Conservation (phyloP, 2,888 invertebrate species). For the Unio pictorum region DNA sequence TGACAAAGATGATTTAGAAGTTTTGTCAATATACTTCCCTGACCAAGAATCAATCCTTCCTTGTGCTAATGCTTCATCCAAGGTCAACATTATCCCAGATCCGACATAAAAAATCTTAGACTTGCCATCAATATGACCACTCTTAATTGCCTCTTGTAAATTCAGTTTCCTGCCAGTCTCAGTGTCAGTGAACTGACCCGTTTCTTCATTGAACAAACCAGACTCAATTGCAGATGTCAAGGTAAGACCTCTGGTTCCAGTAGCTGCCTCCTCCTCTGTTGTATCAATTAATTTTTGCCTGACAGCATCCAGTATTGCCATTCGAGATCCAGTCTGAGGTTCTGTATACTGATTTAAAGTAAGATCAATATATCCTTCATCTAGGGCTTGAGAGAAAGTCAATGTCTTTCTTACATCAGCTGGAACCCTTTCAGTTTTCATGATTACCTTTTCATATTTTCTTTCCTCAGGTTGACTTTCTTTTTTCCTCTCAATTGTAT, state of each 20-base stretch:
- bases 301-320: constrained; percentile 89
- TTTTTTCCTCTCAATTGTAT: constrained; percentile 15
- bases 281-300: constrained; percentile 69
- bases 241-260: constrained; percentile 31
- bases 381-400: constrained; percentile 80
- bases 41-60: constrained; percentile 79
- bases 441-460: constrained; percentile 37
- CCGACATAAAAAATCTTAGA: constrained; percentile 58
- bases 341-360: constrained; percentile 64
- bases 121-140: constrained; percentile 52
- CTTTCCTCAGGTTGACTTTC: constrained; percentile 19
- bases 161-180: constrained; percentile 85
- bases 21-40: constrained; percentile 82
- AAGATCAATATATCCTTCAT: constrained; percentile 83
- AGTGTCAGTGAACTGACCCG: constrained; percentile 86
- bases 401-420: constrained; percentile 40
- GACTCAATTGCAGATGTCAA: constrained; percentile 80
- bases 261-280: constrained; percentile 16
- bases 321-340: constrained; percentile 81
- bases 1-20: constrained; percentile 82
- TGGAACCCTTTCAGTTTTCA: constrained; percentile 32
- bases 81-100: constrained; percentile 81
- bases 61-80: constrained; percentile 74
- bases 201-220: constrained; percentile 85
- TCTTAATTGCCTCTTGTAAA: constrained; percentile 58